Evolutionary conservation across 2,888 invertebrate species (phyloP), one percentile per base, ranked within the genome.

Genomic region (Aphodius granarius): DNA sequence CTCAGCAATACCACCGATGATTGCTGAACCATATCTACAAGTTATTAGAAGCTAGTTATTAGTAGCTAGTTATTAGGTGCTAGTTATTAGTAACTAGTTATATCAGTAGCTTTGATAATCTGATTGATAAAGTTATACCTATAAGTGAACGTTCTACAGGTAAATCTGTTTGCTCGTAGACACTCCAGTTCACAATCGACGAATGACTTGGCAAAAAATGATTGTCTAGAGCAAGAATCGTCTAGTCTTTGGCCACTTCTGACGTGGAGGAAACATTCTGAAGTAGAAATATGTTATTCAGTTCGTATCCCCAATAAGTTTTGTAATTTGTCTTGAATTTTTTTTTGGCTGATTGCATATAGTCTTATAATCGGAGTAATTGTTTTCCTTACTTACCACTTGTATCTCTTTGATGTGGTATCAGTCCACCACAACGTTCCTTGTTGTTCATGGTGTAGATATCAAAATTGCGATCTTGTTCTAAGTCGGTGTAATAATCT

Each of bases 201-300:
- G 2, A 95, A 89, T 0, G 93, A 92, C 5, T 92, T 90, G 0
- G 92, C 93, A 0, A 90, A 91, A 0, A 94, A 84, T 0, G 94
- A 91, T 15, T 92, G 92, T n/a, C 91, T 88, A 0, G 91, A 91
- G 0, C 93, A 91, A 0, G 89, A 86, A 2, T 91, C 90, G 15
- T 91, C 90, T 74, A 95, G 90, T 1, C 93, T 89, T 0, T 92
- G 91, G 0, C 93, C 93, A 72, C 94, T 94, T 9, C 94, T 90
- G 0, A 94, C 93, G 79, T 95, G 91, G 91, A 94, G 94, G 86
- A 95, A 95, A 83, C 95, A 95, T 86, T 95, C 95, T 95, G 84
- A 62, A 85, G 74, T 74, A 66, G 72, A 77, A 75, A n/a, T n/a
- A n/a, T n/a, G n/a, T n/a, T n/a, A n/a, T n/a, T n/a, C n/a, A n/a